These are phyloP conservation scores for Harpalus rufipes DNA, from an alignment of 2,888 invertebrate genomes.

Conservation along the genomic window DNA sequence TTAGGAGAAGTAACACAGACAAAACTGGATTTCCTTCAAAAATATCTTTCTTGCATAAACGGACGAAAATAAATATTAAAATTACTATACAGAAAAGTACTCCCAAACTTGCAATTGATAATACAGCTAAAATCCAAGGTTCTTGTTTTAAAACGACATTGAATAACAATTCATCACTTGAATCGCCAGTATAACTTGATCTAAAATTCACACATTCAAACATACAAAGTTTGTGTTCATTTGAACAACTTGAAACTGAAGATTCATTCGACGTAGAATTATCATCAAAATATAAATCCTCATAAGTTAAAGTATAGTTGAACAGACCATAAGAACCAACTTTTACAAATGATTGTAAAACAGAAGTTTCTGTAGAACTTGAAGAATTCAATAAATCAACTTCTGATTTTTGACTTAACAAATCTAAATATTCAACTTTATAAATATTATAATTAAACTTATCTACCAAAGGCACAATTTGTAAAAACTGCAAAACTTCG, in stretches of 20 bases:
- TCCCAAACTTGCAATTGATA: slow-evolving; percentile 84
- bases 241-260: slow-evolving; percentile 67
- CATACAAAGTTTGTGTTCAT: slow-evolving; percentile 68
- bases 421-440: slow-evolving; percentile 70
- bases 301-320: slow-evolving; percentile 71
- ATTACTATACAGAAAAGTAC: slow-evolving; percentile 83
- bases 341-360: slow-evolving; percentile 71
- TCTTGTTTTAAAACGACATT: slow-evolving; percentile 73
- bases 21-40: slow-evolving; percentile 84
- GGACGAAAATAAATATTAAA: slow-evolving; percentile 82
- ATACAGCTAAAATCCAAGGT: slow-evolving; percentile 82
- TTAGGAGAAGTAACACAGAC: slow-evolving; percentile 77
- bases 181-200: slow-evolving; percentile 66
- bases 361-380: slow-evolving; percentile 68
- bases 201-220: slow-evolving; percentile 70
- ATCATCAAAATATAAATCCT: slow-evolving; percentile 62
- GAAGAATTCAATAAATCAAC: slow-evolving; percentile 24
- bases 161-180: slow-evolving; percentile 63
- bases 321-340: slow-evolving; percentile 74
- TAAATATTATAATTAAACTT: slow-evolving; percentile 74
- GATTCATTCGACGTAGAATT: slow-evolving; percentile 61
- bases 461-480: slow-evolving; percentile 73
- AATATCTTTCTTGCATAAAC: slow-evolving; percentile 82
- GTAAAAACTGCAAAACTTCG: slow-evolving; percentile 71
- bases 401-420: slow-evolving; percentile 58